Evolutionary conservation across 2,797 vertebrate genomes (phyloP), one percentile per base, ranked within the genome.

Genomic region (Chiroxiphia lanceolata): DNA sequence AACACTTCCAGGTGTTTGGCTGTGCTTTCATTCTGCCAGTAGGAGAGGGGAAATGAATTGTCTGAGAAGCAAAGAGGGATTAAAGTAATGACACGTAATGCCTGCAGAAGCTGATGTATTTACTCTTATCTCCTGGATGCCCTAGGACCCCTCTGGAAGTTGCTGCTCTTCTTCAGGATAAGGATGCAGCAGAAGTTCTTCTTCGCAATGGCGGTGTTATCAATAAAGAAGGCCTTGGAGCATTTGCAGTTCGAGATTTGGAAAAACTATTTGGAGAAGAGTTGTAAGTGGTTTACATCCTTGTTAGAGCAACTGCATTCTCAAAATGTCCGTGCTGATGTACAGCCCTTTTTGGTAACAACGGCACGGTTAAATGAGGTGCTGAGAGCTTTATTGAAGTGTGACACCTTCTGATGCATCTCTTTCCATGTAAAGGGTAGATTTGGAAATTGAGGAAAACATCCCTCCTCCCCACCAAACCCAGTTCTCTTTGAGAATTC

Each of bases 231-330:
- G 3, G 14, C 14, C 5, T 5, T 16, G 15, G 15, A 54, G 8
- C 2, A 11, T 5, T 1, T 23, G 17, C 13, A 70, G 33, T 4
- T 53, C 13, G 12, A 8, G 0, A 0, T 54, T 44, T 27, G 13
- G 18, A 11, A 19, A 10, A 6, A 18, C 4, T 2, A 3, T 2
- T 3, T 61, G 4, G 3, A 36, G 22, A 31, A 5, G 0, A 29
- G 15, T 7, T 3, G 74, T 90, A 51, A 78, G 48, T 88, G 26
- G 29, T 84, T 40, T 31, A 50, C 11, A 2, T 23, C 8, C 48
- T 47, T 3, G 0, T 70, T 40, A n/a, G 47, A 83, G 51, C 48
- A 63, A 25, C 15, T 4, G 6, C 16, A 9, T 50, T 71, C 25
- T 70, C 51, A 3, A 4, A 53, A 69, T 38, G 45, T 48, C 56